A percentile compares a stretch with the other conserved stretches of the same genome.
Evolutionary conservation across 2,888 invertebrate species (phyloP).

Genomic region (Polyommatus icarus): DNA sequence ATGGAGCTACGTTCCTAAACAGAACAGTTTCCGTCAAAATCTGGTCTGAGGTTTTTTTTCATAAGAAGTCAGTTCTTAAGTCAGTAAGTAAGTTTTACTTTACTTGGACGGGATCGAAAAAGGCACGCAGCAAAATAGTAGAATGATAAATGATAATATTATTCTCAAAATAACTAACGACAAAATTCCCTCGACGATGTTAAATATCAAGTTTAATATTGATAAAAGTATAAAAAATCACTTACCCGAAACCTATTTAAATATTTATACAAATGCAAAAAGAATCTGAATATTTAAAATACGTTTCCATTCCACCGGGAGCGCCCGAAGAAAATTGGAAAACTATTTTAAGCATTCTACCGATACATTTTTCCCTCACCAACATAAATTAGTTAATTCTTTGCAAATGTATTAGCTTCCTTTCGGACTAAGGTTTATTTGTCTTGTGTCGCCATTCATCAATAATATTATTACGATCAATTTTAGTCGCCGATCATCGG

Average conservation of each 20-base stretch:
- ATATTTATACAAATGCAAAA: conserved; percentile 26
- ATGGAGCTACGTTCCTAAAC: too few relatives aligned
- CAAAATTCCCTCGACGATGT: not conserved
- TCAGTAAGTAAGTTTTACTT: too few relatives aligned
- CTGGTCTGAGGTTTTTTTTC: too few relatives aligned
- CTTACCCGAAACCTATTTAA: conserved; percentile 23
- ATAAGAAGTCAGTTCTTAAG: too few relatives aligned
- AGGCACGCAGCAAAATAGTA: too few relatives aligned
- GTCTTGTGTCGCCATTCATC: not conserved
- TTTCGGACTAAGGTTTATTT: not conserved
- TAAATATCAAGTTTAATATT: not conserved
- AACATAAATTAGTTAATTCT: conserved; percentile 18
- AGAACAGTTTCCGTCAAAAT: too few relatives aligned
- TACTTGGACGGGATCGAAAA: too few relatives aligned
- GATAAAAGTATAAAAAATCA: conserved; percentile 20
- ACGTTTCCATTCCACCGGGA: conserved; percentile 22
- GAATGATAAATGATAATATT: not conserved
- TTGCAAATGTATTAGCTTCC: not conserved
- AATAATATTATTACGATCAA: not conserved
- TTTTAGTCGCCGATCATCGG: not conserved
- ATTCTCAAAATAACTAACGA: not conserved
- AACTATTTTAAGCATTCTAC: conserved; percentile 18
- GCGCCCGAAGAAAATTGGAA: conserved; percentile 22
- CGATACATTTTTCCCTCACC: not conserved
- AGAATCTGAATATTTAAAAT: conserved; percentile 29